Base-by-base conservation (phyloP, 2,888 invertebrate species). In the Andrena flavipes region DNA sequence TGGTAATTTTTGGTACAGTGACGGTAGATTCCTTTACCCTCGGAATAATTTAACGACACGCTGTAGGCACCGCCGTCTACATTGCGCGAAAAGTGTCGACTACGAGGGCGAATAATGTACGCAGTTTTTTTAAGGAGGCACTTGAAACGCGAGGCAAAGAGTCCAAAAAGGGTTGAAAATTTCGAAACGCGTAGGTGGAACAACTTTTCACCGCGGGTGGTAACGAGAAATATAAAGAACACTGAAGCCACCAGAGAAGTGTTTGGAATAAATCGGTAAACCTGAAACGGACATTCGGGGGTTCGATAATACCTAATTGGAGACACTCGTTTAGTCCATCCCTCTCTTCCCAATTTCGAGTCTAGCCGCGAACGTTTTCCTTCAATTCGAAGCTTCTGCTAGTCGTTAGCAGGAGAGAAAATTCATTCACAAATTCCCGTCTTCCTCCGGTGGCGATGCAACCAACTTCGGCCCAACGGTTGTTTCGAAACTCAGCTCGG, bases 341-440 rank as follows among this genome's bases (percentile, higher is more conserved):
- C 20, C 16, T 20, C 29, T 20, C 20, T 23, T n/a, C 10, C n/a
- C 16, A 42, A 75, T 33, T 30, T 60, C 13, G 20, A 35, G 10
- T 10, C 33, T 42, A 13, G 10, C 13, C 35, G 3, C 35, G 51
- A 35, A 35, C 23, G n/a, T 54, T 63, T 42, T 23, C 51, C 64
- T 42, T 29, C 20, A 20, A 20, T 35, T 62, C 20, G 13, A 33
- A 7, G 10, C 26, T 13, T 20, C 16, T 42, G 5, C 30, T n/a
- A 56, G 7, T 68, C 75, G 60, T 75, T 69, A 54, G 35, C 60
- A 2, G 51, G 20, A 8, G 8, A 29, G 49, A 49, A 60, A 69
- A 75, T 75, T 62, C 51, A 69, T 75, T 69, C 75, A 51, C 20
- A 10, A 20, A 62, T 13, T 56, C n/a, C 35, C 3, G 4, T 29